Evolutionary conservation across 1,140 invertebrate species (phyloP), one percentile per base, ranked within the genome.

Genomic region (Polyergus mexicanus): DNA sequence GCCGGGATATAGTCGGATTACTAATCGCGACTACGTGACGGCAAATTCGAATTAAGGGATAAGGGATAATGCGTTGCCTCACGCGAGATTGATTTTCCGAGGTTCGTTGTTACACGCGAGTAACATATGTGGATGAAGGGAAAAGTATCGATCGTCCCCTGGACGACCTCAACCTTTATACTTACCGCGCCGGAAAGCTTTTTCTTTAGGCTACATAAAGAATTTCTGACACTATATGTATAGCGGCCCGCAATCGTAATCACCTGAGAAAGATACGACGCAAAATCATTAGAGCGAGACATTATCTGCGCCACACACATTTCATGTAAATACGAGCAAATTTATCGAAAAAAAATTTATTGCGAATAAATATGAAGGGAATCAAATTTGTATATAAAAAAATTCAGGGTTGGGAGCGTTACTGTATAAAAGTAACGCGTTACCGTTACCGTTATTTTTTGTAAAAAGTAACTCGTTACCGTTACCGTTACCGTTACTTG

Each of bases 91-190:
- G 83, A 89, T 87, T 86, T 85, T 22, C 22, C 58, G 35, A 28
- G 11, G 32, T 62, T 11, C 56, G 69, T 62, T 68, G 47, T 88
- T 81, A 60, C 75, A 62, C 65, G 60, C 38, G 51, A 66, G 66
- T 68, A 51, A 51, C 16, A 51, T 47, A n/a, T 41, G 44, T 41
- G 56, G 32, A 16, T 35, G 25, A 56, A 32, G 63, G 41, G 87
- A 89, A 89, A 89, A 88, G 63, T 86, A 89, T 89, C 87, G 88
- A 89, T 81, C 58, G 35, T n/a, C 38, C 10, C 19, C 7, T n/a
- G 19, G 11, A 7, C 60, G 85, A 72, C 88, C 88, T 89, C 86
- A 83, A 89, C 87, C 85, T 86, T 89, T 72, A 41, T 16, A 60
- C 66, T 78, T 58, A 51, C 35, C 60, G n/a, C 60, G 81, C 44